These are phyloP conservation scores for Phycodurus eques DNA, from an alignment of 2,113 vertebrate species.

Conservation along the genomic window DNA sequence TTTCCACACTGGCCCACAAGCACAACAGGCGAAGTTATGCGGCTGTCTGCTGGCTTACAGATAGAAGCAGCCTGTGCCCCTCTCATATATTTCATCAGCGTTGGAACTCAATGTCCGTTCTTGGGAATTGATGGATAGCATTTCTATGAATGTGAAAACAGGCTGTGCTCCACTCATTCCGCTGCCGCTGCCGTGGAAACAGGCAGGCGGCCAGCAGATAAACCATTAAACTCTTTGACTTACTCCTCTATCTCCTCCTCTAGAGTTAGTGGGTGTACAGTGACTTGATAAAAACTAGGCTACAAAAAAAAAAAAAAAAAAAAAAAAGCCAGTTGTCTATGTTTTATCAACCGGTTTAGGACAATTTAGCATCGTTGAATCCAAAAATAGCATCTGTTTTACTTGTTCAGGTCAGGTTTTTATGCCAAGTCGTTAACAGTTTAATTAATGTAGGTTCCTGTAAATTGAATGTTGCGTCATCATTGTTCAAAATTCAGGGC, in stretches of 20 bases:
- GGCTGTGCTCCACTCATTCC: constrained; percentile 47
- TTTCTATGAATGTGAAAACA: constrained; percentile 80
- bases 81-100: constrained; percentile 72
- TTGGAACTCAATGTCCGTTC: constrained; percentile 62
- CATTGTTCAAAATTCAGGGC: too few relatives aligned
- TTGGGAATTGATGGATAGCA: constrained; percentile 66
- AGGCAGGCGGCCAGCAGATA: constrained; percentile 33
- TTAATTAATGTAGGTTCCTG: too few relatives aligned
- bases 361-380: too few relatives aligned
- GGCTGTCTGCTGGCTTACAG: constrained; percentile 69
- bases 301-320: too few relatives aligned
- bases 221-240: constrained; percentile 18
- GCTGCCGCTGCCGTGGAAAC: constrained; percentile 54
- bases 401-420: too few relatives aligned
- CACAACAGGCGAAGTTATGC: constrained; percentile 45
- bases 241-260: not conserved
- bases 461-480: too few relatives aligned
- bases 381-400: too few relatives aligned
- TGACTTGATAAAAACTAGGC: not conserved
- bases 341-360: not conserved
- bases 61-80: constrained; percentile 68
- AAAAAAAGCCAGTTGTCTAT: not conserved
- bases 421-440: too few relatives aligned
- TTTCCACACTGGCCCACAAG: constrained; percentile 10
- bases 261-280: not conserved